phyloP scores from a whole-genome alignment of 2,888 invertebrate genomes.

The Silvanus unidentatus region DNA sequence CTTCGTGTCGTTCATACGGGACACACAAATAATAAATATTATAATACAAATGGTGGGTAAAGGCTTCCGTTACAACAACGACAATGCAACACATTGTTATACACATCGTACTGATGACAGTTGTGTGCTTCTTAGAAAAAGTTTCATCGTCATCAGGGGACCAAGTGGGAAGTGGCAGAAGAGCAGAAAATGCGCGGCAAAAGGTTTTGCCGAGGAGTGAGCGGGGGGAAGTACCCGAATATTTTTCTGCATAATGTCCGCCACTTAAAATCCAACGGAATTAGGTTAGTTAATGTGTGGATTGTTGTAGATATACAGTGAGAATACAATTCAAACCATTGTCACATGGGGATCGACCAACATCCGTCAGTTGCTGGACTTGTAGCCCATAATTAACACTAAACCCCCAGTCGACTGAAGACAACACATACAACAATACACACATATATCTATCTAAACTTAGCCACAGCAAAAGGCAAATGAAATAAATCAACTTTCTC shows the following conservation, averaged over 20 bases:
- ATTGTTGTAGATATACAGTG: background rate
- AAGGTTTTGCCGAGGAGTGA: too few relatives aligned
- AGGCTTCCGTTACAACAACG: slow-evolving; percentile 29
- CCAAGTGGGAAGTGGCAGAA: slow-evolving; percentile 17
- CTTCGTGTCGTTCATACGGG: slow-evolving; percentile 38
- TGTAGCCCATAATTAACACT: slow-evolving; percentile 61
- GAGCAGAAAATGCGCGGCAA: too few relatives aligned
- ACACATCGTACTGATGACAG: slow-evolving; percentile 44
- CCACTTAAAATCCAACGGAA: too few relatives aligned
- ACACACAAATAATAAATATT: slow-evolving; percentile 49
- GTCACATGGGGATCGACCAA: slow-evolving; percentile 29
- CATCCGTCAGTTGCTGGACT: too few relatives aligned
- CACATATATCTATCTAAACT: slow-evolving; percentile 31
- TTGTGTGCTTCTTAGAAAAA: slow-evolving; percentile 46
- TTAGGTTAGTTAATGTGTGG: background rate
- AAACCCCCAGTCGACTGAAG: slow-evolving; percentile 47
- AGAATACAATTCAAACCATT: background rate
- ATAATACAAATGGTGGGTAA: slow-evolving; percentile 42
- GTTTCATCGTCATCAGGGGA: slow-evolving; percentile 43
- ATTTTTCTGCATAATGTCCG: slow-evolving; percentile 29
- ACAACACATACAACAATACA: slow-evolving; percentile 40
- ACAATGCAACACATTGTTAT: slow-evolving; percentile 47
- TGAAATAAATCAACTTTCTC: slow-evolving; percentile 27
- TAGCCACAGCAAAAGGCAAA: slow-evolving; percentile 25
- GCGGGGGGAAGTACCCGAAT: too few relatives aligned